These are phyloP conservation scores for Ornithoptera priamus DNA, from an alignment of 2,888 invertebrate species.

Conservation along the genomic window DNA sequence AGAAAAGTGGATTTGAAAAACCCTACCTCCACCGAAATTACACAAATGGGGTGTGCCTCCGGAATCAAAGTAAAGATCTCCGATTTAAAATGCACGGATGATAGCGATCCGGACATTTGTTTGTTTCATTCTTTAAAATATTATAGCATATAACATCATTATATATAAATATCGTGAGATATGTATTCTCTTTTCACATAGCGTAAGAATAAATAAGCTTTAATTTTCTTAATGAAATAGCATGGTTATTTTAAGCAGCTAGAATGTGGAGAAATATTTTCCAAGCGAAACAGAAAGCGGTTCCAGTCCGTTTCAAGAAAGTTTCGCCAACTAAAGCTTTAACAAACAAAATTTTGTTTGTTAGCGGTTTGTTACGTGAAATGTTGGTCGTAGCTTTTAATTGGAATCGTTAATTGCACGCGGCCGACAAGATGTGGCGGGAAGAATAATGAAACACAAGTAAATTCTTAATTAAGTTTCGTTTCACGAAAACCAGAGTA, in stretches of 20 bases:
- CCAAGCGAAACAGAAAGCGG: neutral
- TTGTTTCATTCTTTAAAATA: no score
- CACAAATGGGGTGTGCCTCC: no score
- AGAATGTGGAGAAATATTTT: neutral
- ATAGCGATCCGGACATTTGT: no score
- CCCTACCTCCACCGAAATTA: no score
- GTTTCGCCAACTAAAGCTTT: neutral
- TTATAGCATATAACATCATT: no score
- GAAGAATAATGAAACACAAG: constrained; percentile 20
- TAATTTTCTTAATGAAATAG: neutral
- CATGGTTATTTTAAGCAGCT: neutral
- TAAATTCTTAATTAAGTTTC: constrained; percentile 10
- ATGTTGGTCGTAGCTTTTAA: constrained; percentile 32
- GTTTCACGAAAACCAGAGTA: neutral
- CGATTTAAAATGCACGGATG: no score
- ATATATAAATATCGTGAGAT: no score
- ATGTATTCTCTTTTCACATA: no score
- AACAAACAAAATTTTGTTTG: constrained; percentile 9
- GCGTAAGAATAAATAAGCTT: neutral
- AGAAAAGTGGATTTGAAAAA: no score
- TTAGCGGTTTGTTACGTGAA: constrained; percentile 13
- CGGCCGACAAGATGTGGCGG: constrained; percentile 19
- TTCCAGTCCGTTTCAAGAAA: neutral
- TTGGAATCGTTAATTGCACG: constrained; percentile 41
- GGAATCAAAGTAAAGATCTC: no score